A percentile compares a stretch with the other conserved stretches of the same genome.
Evolutionary conservation across 2,797 vertebrate genomes (phyloP).

Genomic region (Tolypeutes matacus): DNA sequence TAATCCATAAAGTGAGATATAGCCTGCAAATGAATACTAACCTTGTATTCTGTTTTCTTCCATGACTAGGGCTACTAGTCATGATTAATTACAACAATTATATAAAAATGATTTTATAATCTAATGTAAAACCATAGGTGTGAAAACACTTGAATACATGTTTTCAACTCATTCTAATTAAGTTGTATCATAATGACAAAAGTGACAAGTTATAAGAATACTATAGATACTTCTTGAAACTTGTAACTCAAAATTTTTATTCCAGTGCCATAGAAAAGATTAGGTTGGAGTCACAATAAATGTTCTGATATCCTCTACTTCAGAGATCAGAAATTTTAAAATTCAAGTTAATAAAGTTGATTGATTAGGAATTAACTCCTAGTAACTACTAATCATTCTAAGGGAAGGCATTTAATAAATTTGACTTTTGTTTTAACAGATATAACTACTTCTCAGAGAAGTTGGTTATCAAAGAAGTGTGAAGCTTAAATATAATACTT

Average conservation of each 20-base stretch:
- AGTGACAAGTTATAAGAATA: not conserved
- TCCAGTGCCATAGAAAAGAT: not conserved
- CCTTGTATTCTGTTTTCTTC: not conserved
- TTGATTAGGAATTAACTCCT: not conserved
- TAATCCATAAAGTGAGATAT: not conserved
- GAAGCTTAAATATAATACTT: not conserved
- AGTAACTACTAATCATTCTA: not conserved
- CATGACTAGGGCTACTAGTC: not conserved
- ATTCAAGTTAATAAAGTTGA: constrained; percentile 9
- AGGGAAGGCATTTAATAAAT: not conserved
- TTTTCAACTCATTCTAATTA: not conserved
- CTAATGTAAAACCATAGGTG: not conserved
- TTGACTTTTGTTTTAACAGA: constrained; percentile 41
- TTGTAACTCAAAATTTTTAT: not conserved
- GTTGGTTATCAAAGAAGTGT: constrained; percentile 10
- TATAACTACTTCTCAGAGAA: not conserved
- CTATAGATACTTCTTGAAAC: not conserved
- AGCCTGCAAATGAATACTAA: not conserved
- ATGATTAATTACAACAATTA: not conserved
- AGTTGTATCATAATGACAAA: not conserved
- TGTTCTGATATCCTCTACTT: not conserved
- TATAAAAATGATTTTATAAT: not conserved
- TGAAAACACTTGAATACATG: not conserved
- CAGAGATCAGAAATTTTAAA: constrained; percentile 3
- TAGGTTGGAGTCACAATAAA: not conserved